A percentile compares a stretch with the other conserved stretches of the same genome.
Evolutionary conservation across 2,888 invertebrate genomes (phyloP).

Genomic region (Lochmaea capreae): DNA sequence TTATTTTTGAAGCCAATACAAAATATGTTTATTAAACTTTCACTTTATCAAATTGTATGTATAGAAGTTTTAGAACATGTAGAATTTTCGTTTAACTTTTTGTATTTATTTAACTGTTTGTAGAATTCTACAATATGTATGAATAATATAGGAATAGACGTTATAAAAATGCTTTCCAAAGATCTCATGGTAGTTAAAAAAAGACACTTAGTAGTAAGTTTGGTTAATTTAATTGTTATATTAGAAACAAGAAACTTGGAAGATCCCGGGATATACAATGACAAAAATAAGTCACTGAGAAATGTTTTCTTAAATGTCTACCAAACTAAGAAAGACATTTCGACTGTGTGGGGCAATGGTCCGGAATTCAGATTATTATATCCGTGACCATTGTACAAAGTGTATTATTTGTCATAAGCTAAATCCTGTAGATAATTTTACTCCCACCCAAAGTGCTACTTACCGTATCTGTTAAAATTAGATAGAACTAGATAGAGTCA

Average conservation of each 20-base stretch:
- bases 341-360: too few species aligned
- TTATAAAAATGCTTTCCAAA: constrained; percentile 24
- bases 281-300: too few species aligned
- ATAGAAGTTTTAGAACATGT: background rate
- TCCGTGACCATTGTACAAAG: background rate
- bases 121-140: too few species aligned
- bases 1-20: too few species aligned
- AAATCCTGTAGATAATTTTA: background rate
- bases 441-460: background rate
- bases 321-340: too few species aligned
- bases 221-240: background rate
- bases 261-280: too few species aligned
- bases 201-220: background rate
- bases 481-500: background rate
- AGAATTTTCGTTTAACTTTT: background rate
- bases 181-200: constrained; percentile 17
- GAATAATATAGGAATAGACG: too few species aligned
- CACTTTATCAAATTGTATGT: background rate
- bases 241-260: background rate
- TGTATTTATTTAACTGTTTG: background rate
- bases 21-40: too few species aligned
- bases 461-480: background rate
- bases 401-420: background rate
- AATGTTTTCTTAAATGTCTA: too few species aligned
- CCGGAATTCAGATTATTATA: too few species aligned